Base-by-base conservation (phyloP, 2,888 invertebrate species). In the Tanytarsus gracilentus region DNA sequence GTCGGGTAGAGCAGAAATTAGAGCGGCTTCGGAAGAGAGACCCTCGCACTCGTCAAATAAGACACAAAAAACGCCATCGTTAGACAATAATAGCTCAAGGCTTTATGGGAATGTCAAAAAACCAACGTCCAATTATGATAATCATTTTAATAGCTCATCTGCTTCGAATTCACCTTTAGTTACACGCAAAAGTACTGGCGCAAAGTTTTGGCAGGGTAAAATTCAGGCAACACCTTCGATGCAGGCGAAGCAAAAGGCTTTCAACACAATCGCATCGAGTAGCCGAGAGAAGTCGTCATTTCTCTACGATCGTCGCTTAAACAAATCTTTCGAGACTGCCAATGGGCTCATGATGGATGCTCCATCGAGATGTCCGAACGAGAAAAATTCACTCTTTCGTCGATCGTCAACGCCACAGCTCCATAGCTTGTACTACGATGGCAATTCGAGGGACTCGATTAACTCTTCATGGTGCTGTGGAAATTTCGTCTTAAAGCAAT, bases 401-500 rank as follows among this genome's bases (percentile, higher is more conserved):
- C 44, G 61, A 16, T 51, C 51, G 18, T 61, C 52, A 9, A 52
- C 61, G 14, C 61, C 61, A 9, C 60, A 60, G 21, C 39, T 60
- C 14, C 48, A 49, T 23, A 59, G 59, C 14, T 18, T 49, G 21
- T 59, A 49, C 23, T 49, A 29, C 11, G 52, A 61, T 9, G 30
- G 40, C 4, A 61, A 7, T 25, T 16, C 23, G 4, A 49, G 60
- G 26, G 50, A 60, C 25, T 60, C 60, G n/a, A 36, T 60, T n/a
- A 33, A 23, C 4, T 60, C 60, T 27, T 36, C 60, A 14, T 86
- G 86, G 86, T 87, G 87, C 73, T 86, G 87, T 73, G 86, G 86
- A 70, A 81, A 83, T 66, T 85, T 86, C 75, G 85, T 86, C 64
- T 75, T 80, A 71, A 83, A 84, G 73, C 85, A 86, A 67, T 80